These are phyloP conservation scores for Ciconia boyciana DNA, from an alignment of 2,113 vertebrate genomes.

Conservation along the genomic window DNA sequence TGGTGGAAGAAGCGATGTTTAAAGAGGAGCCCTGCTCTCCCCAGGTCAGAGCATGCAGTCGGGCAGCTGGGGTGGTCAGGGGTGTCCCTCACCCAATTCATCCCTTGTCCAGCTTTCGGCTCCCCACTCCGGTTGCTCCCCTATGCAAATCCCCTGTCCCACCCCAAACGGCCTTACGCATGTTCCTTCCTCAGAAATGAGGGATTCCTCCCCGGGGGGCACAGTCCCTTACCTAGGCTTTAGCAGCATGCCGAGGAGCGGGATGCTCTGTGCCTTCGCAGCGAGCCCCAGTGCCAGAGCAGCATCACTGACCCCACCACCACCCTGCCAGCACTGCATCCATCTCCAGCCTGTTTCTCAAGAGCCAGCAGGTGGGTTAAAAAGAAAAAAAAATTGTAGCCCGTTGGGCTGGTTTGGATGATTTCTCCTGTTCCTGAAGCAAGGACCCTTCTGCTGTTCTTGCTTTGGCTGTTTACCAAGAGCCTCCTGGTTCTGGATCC, in stretches of 20 bases:
- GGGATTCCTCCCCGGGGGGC: background rate
- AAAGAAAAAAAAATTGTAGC: background rate
- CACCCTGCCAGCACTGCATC: background rate
- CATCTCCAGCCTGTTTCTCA: background rate
- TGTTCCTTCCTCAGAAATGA: background rate
- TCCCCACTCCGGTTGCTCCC: background rate
- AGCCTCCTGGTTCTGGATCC: background rate
- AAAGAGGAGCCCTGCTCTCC: background rate
- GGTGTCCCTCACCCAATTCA: background rate
- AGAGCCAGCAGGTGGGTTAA: background rate
- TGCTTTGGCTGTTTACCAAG: background rate
- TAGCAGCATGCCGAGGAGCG: background rate
- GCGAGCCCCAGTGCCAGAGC: background rate
- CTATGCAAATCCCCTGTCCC: background rate
- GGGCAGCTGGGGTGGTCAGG: background rate
- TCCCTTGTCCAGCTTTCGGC: background rate
- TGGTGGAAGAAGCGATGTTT: background rate
- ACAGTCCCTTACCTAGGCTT: background rate
- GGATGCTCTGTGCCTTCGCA: rapidly evolving
- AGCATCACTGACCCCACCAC: background rate
- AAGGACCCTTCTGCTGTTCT: background rate
- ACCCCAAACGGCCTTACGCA: rapidly evolving
- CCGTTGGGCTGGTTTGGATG: background rate
- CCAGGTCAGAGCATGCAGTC: background rate
- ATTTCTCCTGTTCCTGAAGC: background rate